A percentile compares a stretch with the other conserved stretches of the same genome.
Evolutionary conservation across 2,113 vertebrate species (phyloP).

Genomic region (Ursus arctos): DNA sequence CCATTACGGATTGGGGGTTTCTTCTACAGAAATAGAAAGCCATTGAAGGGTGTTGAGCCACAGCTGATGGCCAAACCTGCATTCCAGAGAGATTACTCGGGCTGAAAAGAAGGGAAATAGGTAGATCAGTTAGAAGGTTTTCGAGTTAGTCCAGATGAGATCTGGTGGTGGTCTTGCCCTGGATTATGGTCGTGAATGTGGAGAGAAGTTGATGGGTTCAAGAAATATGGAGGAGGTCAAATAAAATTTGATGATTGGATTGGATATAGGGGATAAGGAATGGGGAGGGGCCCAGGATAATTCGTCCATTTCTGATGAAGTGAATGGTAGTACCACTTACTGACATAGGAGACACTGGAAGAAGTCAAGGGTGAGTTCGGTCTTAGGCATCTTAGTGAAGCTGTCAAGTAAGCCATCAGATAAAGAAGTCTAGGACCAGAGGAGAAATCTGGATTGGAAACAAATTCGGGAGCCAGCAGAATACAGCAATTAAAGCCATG

Average conservation of each 20-base stretch:
- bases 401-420: background rate
- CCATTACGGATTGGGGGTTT: background rate
- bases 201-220: background rate
- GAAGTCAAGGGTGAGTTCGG: background rate
- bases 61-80: background rate
- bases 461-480: background rate
- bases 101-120: background rate
- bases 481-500: background rate
- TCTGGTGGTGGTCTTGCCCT: background rate
- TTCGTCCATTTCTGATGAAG: background rate
- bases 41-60: background rate
- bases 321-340: background rate
- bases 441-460: background rate
- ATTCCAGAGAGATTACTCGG: background rate
- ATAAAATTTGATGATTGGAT: background rate
- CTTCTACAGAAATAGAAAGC: background rate
- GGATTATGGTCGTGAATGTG: background rate
- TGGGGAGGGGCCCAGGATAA: background rate
- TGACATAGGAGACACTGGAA: background rate
- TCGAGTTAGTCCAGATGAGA: background rate
- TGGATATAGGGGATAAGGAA: background rate
- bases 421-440: background rate
- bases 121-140: background rate
- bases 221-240: background rate
- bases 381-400: background rate